Base-by-base conservation (phyloP, 2,797 vertebrate genomes). In the Xiphorhynchus erythropygius region DNA sequence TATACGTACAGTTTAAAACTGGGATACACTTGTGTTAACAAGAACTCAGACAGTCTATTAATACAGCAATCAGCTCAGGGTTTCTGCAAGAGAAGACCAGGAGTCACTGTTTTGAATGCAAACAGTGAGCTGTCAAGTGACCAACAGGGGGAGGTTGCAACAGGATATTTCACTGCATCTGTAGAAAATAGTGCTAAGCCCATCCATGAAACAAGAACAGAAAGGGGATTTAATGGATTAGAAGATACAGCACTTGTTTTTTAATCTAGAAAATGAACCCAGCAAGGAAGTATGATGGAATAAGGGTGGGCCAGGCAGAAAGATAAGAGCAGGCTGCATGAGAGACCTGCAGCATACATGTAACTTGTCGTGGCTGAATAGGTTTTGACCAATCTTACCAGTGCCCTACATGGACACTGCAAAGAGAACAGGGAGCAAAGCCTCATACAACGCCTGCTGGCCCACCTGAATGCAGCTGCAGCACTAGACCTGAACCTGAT, bases 261-360 rank as follows among this genome's bases (percentile, higher is more conserved):
- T 71, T 75, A 63, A 87, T 68, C 81, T 80, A 87, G 49, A 32
- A 94, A 87, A 87, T 32, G 4, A 95, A 70, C 37, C 24, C 63
- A 49, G 37, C 8, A 42, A 32, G 56, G 23, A 85, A 84, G 12
- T 15, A 53, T 13, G 30, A 80, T 3, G 13, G 71, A 75, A 46
- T 30, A 42, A 39, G 42, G 16, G 33, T 10, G 15, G 46, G 37
- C 89, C 1, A 3, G 74, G 56, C 25, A 90, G 52, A 55, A 4
- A 10, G 42, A 18, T n/a, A 50, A 69, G 2, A 86, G 50, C 0
- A 63, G 52, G 32, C 55, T 77, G 60, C 27, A 28, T 2, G 5
- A 67, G 21, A 81, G 41, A 76, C 23, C 39, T 27, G 17, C 21
- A 47, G 39, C n/a, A 62, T 11, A 78, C 37, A 68, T 49, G 33